These are phyloP conservation scores for Daktulosphaira vitifoliae DNA, from an alignment of 1,140 invertebrate genomes.

Conservation along the genomic window DNA sequence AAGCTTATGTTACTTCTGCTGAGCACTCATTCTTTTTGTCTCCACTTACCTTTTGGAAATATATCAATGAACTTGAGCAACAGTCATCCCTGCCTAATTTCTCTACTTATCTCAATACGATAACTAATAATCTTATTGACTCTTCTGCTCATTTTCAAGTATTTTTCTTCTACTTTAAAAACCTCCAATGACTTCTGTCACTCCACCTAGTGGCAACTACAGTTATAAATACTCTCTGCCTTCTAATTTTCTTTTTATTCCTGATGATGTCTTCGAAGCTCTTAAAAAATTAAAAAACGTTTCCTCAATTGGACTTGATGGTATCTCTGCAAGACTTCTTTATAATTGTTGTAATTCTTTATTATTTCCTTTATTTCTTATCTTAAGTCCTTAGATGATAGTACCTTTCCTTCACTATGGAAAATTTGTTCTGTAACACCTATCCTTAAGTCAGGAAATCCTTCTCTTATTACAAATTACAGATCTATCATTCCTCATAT, in stretches of 20 bases:
- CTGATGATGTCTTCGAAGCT: neutral
- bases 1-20: neutral
- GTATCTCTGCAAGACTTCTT: neutral
- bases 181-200: neutral
- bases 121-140: neutral
- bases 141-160: neutral
- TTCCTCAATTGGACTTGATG: neutral
- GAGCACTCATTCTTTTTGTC: neutral
- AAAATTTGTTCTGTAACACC: neutral
- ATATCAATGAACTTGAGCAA: neutral
- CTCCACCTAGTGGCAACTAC: too few relatives aligned
- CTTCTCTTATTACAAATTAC: neutral
- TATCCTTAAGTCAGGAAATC: neutral
- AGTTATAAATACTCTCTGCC: neutral
- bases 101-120: neutral
- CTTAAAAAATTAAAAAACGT: too few relatives aligned
- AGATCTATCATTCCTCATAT: neutral
- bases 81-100: neutral
- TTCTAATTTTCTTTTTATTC: neutral
- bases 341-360: neutral
- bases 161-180: neutral
- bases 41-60: neutral
- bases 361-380: neutral
- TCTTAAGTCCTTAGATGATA: neutral
- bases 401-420: neutral